A percentile compares a stretch with the other conserved stretches of the same genome.
Conservation (phyloP, 2,797 vertebrate species). For the Pseudocheirus occidentalis region DNA sequence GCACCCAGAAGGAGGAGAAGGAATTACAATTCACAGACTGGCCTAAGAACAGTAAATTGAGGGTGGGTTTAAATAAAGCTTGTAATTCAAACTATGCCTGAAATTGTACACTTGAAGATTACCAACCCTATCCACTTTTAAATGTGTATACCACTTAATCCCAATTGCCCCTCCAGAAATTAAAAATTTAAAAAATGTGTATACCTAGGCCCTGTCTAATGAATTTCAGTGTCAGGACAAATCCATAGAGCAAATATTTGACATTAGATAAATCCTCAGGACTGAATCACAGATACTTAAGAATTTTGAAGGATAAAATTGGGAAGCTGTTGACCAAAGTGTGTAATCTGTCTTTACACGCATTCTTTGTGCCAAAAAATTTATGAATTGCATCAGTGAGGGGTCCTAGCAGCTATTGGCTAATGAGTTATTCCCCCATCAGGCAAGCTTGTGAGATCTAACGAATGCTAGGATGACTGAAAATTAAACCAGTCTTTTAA, state of each 20-base stretch:
- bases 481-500: background rate
- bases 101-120: background rate
- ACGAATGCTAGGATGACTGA: background rate
- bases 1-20: background rate
- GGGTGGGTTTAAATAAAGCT: background rate
- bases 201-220: background rate
- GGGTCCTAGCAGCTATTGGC: background rate
- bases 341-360: background rate
- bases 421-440: background rate
- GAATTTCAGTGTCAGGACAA: background rate
- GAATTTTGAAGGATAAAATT: background rate
- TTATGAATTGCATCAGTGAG: background rate
- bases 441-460: background rate
- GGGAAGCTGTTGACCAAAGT: background rate
- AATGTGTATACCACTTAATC: background rate
- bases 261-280: background rate
- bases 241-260: background rate
- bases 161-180: too few relatives aligned
- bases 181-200: background rate
- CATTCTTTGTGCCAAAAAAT: background rate
- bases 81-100: background rate
- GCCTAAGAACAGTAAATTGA: background rate
- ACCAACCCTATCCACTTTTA: background rate
- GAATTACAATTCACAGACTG: background rate
- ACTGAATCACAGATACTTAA: background rate